Conservation (phyloP, 2,797 vertebrate genomes). For the Prunella strophiata region DNA sequence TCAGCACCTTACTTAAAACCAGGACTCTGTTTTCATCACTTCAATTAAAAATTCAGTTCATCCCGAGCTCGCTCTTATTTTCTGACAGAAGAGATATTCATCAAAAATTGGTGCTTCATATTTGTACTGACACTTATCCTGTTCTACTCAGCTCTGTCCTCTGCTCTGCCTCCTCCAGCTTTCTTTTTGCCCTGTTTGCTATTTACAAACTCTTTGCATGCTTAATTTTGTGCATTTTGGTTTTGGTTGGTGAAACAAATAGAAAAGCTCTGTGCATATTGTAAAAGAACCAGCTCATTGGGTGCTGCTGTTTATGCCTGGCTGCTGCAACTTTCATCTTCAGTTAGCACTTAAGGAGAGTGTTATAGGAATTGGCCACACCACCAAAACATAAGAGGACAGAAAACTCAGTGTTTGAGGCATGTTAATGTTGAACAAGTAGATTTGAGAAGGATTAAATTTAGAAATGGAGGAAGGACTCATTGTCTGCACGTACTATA, state of each 20-base stretch:
- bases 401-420: neutral
- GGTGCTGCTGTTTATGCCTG: neutral
- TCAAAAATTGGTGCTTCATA: neutral
- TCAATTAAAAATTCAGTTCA: neutral
- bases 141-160: neutral
- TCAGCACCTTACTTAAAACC: neutral
- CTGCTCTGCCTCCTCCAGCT: neutral
- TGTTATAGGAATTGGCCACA: neutral
- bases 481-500: neutral
- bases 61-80: fast-evolving
- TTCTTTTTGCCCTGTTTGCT: neutral
- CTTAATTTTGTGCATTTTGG: neutral
- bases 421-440: neutral
- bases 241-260: neutral
- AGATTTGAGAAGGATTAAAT: constrained; percentile 42
- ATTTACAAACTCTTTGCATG: neutral
- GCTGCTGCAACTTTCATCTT: neutral
- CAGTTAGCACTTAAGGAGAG: neutral
- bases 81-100: neutral
- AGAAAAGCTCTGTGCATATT: neutral
- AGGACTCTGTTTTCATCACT: neutral
- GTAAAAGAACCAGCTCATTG: neutral
- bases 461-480: constrained; percentile 42
- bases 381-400: neutral
- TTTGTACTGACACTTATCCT: neutral